A percentile compares a stretch with the other conserved stretches of the same genome.
These are phyloP conservation scores for Odontamblyopus lacepedii DNA, from an alignment of 2,797 vertebrate genomes.

Conservation along the genomic window DNA sequence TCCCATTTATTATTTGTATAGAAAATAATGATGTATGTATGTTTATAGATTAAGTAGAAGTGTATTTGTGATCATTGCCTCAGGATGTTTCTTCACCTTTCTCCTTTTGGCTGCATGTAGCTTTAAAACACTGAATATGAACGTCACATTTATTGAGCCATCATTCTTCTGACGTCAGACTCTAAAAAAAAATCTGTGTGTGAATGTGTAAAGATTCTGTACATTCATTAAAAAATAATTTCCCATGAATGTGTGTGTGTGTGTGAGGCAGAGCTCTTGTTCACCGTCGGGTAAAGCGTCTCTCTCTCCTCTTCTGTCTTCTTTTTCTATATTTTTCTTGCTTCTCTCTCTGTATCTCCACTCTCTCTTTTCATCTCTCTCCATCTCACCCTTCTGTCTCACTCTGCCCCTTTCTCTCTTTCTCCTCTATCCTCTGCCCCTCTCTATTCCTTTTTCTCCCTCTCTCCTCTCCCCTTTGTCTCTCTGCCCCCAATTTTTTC, in stretches of 20 bases:
- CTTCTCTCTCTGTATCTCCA: neutral
- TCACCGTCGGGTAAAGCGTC: conserved; percentile 45
- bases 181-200: no score
- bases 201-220: neutral
- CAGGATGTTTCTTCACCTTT: no score
- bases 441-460: neutral
- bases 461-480: neutral
- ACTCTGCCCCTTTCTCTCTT: conserved; percentile 36
- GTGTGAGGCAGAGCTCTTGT: conserved; percentile 41
- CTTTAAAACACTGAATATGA: no score
- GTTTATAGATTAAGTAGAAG: no score
- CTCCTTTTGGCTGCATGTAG: no score
- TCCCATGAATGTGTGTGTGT: conserved; percentile 8
- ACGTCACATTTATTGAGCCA: no score
- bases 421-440: neutral
- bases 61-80: no score
- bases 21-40: neutral
- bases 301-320: conserved; percentile 31
- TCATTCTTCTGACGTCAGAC: no score
- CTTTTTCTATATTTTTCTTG: neutral
- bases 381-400: neutral
- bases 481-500: no score
- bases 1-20: neutral
- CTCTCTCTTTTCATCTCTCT: neutral
- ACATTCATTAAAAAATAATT: neutral